Conservation (phyloP, 2,888 invertebrate species). For the Aplocera efformata region DNA sequence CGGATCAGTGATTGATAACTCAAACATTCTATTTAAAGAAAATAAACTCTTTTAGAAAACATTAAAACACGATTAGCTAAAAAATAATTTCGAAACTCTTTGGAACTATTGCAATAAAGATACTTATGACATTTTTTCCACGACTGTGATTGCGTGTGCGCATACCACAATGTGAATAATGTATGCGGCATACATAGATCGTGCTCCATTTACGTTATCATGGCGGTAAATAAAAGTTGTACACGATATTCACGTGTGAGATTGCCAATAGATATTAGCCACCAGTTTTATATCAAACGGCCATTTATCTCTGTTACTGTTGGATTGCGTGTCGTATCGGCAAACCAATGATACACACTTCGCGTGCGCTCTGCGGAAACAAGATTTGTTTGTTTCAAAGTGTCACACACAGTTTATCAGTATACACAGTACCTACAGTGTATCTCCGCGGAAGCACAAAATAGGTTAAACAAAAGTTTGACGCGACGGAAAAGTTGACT, state of each 20-base stretch:
- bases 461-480: slow-evolving; percentile 17
- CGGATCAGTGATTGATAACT: too few species aligned
- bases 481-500: slow-evolving; percentile 10
- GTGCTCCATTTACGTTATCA: slow-evolving; percentile 76
- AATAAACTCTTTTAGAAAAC: too few species aligned
- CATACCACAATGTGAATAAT: slow-evolving; percentile 61
- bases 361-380: slow-evolving; percentile 19
- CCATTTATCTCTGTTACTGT: slow-evolving; percentile 19
- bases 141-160: slow-evolving; percentile 64
- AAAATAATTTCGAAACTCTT: slow-evolving; percentile 18
- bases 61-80: too few species aligned
- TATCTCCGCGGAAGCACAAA: slow-evolving; percentile 22
- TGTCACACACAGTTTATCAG: slow-evolving; percentile 9
- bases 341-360: slow-evolving; percentile 9
- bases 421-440: background rate
- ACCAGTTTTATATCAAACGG: slow-evolving; percentile 10
- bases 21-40: too few species aligned
- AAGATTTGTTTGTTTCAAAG: slow-evolving; percentile 21
- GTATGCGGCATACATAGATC: slow-evolving; percentile 65
- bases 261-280: slow-evolving; percentile 41
- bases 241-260: slow-evolving; percentile 50
- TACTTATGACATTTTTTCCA: slow-evolving; percentile 65
- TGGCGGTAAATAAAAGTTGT: slow-evolving; percentile 61
- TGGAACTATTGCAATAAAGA: slow-evolving; percentile 33
- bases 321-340: slow-evolving; percentile 17